phyloP scores from a whole-genome alignment of 2,113 vertebrate species.

The Psittacara wagleri region DNA sequence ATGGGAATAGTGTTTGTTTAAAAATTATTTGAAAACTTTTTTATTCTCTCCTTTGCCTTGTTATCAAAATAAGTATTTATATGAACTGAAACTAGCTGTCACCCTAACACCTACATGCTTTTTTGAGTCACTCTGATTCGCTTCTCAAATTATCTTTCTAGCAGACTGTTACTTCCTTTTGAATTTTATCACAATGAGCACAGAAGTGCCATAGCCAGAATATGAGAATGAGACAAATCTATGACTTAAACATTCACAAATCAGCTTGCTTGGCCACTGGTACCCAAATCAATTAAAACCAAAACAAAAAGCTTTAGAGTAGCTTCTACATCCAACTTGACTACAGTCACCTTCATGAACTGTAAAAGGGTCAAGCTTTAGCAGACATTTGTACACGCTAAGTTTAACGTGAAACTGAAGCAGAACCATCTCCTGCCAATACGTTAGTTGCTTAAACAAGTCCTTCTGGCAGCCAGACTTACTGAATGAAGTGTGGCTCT shows the following conservation, averaged over 20 bases:
- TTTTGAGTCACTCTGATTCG: slow-evolving; percentile 21
- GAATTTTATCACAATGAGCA: slow-evolving; percentile 7
- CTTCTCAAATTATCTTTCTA: slow-evolving; percentile 23
- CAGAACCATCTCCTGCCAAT: background rate
- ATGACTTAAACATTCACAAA: background rate
- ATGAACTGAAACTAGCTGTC: slow-evolving; percentile 4
- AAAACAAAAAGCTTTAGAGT: background rate
- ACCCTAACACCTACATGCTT: slow-evolving; percentile 22
- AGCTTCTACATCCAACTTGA: background rate
- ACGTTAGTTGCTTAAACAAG: background rate
- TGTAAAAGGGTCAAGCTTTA: background rate
- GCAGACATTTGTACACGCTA: background rate
- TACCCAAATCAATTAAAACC: background rate
- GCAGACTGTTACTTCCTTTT: background rate
- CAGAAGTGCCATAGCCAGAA: background rate
- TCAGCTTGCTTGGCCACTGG: background rate
- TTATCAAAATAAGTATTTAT: slow-evolving; percentile 29
- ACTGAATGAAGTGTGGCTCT: background rate
- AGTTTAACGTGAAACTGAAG: background rate
- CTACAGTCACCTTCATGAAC: background rate
- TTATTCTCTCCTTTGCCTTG: background rate
- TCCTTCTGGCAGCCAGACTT: background rate
- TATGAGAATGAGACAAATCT: background rate
- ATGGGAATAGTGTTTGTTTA: background rate
- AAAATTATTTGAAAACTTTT: background rate